Conservation (phyloP, 2,113 vertebrate species). For the Uropsilus gracilis region DNA sequence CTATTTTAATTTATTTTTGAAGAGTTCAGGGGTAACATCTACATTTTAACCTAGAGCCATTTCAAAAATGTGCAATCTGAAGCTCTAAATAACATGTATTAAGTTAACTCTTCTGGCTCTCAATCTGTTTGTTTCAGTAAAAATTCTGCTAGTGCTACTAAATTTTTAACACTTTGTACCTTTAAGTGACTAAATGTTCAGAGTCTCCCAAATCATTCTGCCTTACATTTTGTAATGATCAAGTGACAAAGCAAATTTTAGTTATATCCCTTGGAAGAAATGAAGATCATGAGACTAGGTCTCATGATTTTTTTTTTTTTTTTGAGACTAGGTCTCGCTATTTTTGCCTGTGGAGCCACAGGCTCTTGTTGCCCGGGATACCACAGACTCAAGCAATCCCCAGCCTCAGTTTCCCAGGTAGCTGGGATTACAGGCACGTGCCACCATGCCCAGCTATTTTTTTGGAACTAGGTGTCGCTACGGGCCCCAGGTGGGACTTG, state of each 20-base stretch:
- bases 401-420: no score
- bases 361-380: no score
- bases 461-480: no score
- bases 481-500: no score
- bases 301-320: no score
- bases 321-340: no score
- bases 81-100: constrained; percentile 46
- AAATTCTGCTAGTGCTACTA: neutral
- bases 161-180: neutral
- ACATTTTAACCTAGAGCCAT: neutral
- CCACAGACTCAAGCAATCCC: no score
- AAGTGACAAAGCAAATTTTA: neutral
- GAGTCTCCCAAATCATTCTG: constrained; percentile 19
- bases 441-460: no score
- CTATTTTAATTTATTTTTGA: constrained; percentile 7
- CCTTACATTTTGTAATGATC: neutral
- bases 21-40: constrained; percentile 41
- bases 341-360: no score
- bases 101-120: constrained; percentile 52
- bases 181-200: neutral
- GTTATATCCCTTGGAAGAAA: neutral
- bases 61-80: constrained; percentile 29
- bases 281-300: neutral
- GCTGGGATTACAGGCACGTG: no score
- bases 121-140: constrained; percentile 47